Conservation (phyloP, 2,797 vertebrate species). For the Catharus ustulatus region DNA sequence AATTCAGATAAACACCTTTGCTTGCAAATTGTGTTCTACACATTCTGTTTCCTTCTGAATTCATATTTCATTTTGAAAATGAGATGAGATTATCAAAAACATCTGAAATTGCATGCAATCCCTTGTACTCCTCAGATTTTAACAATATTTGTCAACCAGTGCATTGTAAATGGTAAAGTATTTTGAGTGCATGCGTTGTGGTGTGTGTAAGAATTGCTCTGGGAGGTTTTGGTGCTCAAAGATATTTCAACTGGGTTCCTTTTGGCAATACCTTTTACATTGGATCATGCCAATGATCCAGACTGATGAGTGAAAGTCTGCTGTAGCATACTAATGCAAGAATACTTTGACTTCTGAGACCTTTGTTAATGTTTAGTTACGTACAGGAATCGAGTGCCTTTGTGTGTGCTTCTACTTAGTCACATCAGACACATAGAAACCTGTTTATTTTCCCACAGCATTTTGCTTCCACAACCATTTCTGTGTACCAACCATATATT, state of each 20-base stretch:
- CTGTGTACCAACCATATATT: background rate
- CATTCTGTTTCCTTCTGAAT: background rate
- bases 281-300: background rate
- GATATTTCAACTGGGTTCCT: background rate
- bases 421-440: background rate
- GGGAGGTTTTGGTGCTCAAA: background rate
- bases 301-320: background rate
- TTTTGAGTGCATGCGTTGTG: background rate
- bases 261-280: background rate
- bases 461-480: background rate
- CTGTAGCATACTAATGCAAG: background rate
- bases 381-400: background rate
- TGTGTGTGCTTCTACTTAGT: background rate
- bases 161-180: background rate
- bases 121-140: background rate
- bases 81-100: background rate
- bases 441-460: background rate
- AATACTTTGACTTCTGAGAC: background rate
- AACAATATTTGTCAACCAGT: background rate
- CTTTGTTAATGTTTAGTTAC: background rate
- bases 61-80: background rate
- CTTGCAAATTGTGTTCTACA: background rate
- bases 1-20: background rate
- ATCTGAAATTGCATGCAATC: background rate
- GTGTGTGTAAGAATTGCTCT: background rate